phyloP scores from a whole-genome alignment of 2,888 invertebrate genomes.

The Troglohyphantes excavatus region DNA sequence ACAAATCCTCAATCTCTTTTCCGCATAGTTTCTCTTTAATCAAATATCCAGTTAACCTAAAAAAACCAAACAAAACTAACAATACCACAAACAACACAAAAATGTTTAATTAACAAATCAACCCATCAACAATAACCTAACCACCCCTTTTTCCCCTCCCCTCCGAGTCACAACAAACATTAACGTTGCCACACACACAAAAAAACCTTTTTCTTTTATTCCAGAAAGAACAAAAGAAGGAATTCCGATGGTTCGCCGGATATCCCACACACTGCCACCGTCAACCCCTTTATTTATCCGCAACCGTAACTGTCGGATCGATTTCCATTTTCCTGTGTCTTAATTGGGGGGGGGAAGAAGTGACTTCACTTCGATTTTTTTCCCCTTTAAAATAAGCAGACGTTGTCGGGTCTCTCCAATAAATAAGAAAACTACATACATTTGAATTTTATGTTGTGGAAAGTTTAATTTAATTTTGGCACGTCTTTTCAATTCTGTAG shows the following conservation, averaged over 20 bases:
- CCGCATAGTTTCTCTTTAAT: no score
- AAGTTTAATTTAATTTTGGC: no score
- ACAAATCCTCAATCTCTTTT: no score
- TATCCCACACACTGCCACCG: neutral
- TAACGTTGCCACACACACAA: neutral
- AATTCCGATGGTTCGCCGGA: conserved; percentile 16
- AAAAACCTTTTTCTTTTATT: neutral
- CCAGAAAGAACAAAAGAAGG: neutral
- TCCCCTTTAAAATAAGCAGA: conserved; percentile 11
- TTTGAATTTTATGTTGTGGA: no score
- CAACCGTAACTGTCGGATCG: conserved; percentile 30
- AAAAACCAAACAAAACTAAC: neutral
- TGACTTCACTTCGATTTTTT: conserved; percentile 7
- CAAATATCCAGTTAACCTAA: no score
- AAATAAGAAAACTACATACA: neutral
- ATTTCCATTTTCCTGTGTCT: conserved; percentile 34
- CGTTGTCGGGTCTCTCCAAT: neutral
- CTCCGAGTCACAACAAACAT: neutral
- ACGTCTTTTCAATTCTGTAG: no score
- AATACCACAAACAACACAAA: neutral
- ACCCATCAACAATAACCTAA: neutral
- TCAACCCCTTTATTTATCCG: conserved; percentile 52
- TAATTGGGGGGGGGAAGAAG: conserved; percentile 47
- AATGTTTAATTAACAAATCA: neutral
- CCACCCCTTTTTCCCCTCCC: neutral